Evolutionary conservation across 2,113 vertebrate species (phyloP).

Genomic region (Periophthalmodon schlosseri): DNA sequence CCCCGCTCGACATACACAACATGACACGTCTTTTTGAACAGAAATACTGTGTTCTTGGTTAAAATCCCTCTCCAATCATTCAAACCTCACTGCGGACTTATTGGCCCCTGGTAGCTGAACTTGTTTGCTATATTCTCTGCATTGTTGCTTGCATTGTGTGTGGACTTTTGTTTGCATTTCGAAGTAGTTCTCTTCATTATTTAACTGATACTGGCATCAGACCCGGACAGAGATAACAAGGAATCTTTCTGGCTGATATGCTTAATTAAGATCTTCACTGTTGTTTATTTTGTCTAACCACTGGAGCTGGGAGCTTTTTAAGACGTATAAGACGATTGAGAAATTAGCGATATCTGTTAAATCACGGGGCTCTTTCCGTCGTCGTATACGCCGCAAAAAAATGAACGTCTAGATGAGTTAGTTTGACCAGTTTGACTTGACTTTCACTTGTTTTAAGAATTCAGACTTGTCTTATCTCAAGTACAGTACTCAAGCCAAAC

Average conservation of each 20-base stretch:
- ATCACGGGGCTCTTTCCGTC: constrained; percentile 64
- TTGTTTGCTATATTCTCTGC: constrained; percentile 48
- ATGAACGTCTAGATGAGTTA: not conserved
- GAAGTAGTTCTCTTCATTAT: constrained; percentile 21
- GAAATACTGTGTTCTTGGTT: constrained; percentile 45
- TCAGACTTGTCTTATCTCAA: not conserved
- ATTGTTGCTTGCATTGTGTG: constrained; percentile 4
- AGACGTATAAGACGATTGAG: not conserved
- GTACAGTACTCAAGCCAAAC: not conserved
- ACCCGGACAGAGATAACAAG: constrained; percentile 8
- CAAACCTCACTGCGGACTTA: constrained; percentile 49
- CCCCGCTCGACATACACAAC: constrained; percentile 52
- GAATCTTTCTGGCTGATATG: constrained; percentile 28
- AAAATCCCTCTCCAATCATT: constrained; percentile 51
- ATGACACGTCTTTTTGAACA: constrained; percentile 54
- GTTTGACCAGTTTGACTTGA: not conserved
- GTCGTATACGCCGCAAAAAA: constrained; percentile 17
- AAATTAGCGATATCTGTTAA: constrained; percentile 46
- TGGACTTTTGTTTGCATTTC: constrained; percentile 20
- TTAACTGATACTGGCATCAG: constrained; percentile 24
- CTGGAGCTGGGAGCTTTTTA: constrained; percentile 1
- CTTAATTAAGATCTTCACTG: constrained; percentile 16
- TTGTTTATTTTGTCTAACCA: constrained; percentile 12
- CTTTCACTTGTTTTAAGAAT: not conserved
- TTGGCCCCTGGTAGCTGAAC: constrained; percentile 41